Evolutionary conservation across 2,113 vertebrate genomes (phyloP), one percentile per base, ranked within the genome.

Genomic region (Tragulus kanchil): DNA sequence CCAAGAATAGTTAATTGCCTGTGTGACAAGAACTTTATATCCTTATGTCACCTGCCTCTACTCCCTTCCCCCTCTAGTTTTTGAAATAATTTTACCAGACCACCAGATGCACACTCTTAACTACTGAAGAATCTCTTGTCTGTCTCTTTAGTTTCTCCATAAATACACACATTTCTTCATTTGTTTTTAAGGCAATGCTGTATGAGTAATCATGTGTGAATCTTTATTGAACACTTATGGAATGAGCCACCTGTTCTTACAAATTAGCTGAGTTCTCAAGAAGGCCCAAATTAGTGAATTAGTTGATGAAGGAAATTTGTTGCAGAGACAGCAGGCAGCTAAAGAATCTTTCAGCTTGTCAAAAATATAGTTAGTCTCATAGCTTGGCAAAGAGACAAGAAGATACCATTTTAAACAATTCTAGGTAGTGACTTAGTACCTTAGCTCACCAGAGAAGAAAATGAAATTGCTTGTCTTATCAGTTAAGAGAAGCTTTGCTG

Each of bases 211-310:
- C 97, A 97, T 97, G 98, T 98, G 97, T 94, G 96, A 92, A 89
- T 98, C 95, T 97, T 98, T 96, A 97, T 98, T 97, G 95, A 98
- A 97, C 95, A 95, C 97, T 98, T 96, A 96, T 75, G 97, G 97
- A 84, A 98, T 89, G 95, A 96, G 97, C 96, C 97, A 98, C 97
- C 97, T 98, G 98, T 96, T 98, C 98, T 95, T 95, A 94, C 92
- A 98, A 96, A 98, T 98, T 96, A 97, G 92, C 97, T 87, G 93
- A 90, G 93, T 97, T 96, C 95, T 96, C 59, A 89, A 97, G 96
- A 97, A 98, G 94, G 21, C 89, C 92, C 86, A 97, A 92, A 98
- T 96, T 97, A 97, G 97, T 96, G 96, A 93, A 97, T 97, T 98
- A 97, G 95, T 97, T 97, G 96, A 97, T 98, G 95, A 96, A 98